These are phyloP conservation scores for Chymomyza amoena DNA, from an alignment of 2,888 invertebrate species.

Conservation along the genomic window DNA sequence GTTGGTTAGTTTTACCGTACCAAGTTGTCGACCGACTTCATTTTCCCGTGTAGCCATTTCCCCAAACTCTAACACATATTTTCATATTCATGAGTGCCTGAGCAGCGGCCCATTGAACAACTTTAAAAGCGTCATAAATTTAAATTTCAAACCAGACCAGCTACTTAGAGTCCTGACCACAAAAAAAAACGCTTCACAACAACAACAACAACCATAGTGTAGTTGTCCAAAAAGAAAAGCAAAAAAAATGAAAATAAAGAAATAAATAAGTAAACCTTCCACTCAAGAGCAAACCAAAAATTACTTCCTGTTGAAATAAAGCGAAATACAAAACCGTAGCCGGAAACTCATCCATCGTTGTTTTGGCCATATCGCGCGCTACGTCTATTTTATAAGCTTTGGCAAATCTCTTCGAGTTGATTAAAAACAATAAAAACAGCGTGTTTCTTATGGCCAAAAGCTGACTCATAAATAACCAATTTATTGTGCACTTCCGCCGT, in stretches of 20 bases:
- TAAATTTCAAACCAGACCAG: conserved; percentile 23
- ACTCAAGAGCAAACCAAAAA: conserved; percentile 38
- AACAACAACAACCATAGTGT: background rate
- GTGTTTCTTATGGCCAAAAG: conserved; percentile 71
- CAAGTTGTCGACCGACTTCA: background rate
- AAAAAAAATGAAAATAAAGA: conserved; percentile 1
- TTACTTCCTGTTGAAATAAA: conserved; percentile 60
- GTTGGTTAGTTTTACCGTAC: background rate
- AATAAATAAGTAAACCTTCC: conserved; percentile 29
- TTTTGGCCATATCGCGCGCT: conserved; percentile 21
- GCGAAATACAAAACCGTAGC: conserved; percentile 18
- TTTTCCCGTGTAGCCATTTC: background rate
- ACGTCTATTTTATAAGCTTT: conserved; percentile 68
- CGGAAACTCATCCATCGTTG: conserved; percentile 26
- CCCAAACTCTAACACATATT: background rate
- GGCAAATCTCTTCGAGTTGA: conserved; percentile 74
- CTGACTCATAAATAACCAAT: conserved; percentile 75
- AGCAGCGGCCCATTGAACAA: conserved; percentile 6
- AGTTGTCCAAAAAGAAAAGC: background rate
- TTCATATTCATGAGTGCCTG: conserved; percentile 31
- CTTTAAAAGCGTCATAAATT: conserved; percentile 47
- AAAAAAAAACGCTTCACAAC: conserved; percentile 4
- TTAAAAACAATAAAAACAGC: conserved; percentile 75
- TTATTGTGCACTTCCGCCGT: conserved; percentile 73
- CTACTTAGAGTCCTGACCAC: conserved; percentile 17